Base-by-base conservation (phyloP, 2,888 invertebrate species). In the Epinotia ramella region DNA sequence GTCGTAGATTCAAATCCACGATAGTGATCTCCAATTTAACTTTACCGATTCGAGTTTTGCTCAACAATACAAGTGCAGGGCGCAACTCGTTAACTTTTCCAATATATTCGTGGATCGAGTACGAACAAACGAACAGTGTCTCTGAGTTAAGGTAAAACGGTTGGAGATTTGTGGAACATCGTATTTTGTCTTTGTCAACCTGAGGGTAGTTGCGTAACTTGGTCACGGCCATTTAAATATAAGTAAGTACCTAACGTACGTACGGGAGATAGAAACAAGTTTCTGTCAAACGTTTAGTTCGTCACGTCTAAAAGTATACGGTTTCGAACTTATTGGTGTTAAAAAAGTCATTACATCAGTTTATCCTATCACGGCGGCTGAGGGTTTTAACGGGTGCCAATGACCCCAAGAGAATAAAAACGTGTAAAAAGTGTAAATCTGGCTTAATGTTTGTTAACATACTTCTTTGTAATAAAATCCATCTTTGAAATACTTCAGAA, bases 21-120 rank as follows among this genome's bases (percentile, higher is more conserved):
- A 79, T 79, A 77, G 72, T 78, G 79, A 79, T 79, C 79, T 79
- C 69, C 79, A 79, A 79, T 79, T 79, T 79, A 79, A 79, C 77
- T 79, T 79, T 78, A 73, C 60, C 76, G 71, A 76, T 79, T 75
- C 67, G 65, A 78, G 73, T 79, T 79, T 77, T 70, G 78, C 73
- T 73, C 75, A 68, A 73, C 77, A 72, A 75, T 79, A 75, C 78
- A 77, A 73, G 76, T 76, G 76, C 73, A 73, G 57, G 64, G 53
- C 62, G 62, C 66, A 33, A 74, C 18, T 64, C 70, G 68, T 74
- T 77, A 78, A 78, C 77, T 78, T 78, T 78, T 70, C 74, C 78
- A 78, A 78, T 78, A 77, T 77, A 78, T 77, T 78, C 73, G 49
- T 60, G 77, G 66, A 53, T 53, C 46, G 46, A 46, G 57, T 56